These are phyloP conservation scores for Acrocephalus arundinaceus DNA, from an alignment of 2,113 vertebrate species.

Conservation along the genomic window DNA sequence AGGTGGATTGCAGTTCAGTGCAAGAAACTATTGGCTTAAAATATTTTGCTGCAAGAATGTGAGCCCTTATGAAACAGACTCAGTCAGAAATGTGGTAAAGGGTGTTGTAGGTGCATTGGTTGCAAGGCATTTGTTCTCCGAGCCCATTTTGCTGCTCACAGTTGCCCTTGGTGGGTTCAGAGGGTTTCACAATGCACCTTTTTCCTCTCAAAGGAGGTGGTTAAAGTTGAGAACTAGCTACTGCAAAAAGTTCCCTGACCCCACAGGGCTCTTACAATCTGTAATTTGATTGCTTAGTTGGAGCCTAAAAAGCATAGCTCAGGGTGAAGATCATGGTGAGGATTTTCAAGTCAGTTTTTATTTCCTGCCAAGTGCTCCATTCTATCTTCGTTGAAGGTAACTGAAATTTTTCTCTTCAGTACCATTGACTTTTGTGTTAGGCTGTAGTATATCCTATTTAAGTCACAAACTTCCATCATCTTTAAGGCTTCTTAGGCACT, in stretches of 20 bases:
- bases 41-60: background rate
- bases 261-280: background rate
- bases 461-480: background rate
- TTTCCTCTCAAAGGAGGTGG: background rate
- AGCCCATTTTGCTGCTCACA: background rate
- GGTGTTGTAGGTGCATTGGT: rapidly evolving
- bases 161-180: background rate
- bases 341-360: background rate
- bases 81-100: background rate
- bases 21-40: background rate
- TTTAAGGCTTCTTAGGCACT: conserved; percentile 13
- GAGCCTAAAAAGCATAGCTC: background rate
- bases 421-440: background rate
- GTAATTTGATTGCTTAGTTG: background rate
- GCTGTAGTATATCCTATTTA: background rate
- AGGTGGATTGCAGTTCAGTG: background rate
- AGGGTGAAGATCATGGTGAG: background rate
- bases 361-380: background rate
- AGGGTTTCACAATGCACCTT: background rate
- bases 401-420: background rate
- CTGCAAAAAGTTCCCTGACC: background rate
- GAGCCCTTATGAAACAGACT: background rate
- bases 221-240: background rate
- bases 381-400: background rate
- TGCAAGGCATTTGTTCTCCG: background rate